A percentile compares a stretch with the other conserved stretches of the same genome.
phyloP scores from a whole-genome alignment of 2,797 vertebrate genomes.

The Mormyrops boulengeri region DNA sequence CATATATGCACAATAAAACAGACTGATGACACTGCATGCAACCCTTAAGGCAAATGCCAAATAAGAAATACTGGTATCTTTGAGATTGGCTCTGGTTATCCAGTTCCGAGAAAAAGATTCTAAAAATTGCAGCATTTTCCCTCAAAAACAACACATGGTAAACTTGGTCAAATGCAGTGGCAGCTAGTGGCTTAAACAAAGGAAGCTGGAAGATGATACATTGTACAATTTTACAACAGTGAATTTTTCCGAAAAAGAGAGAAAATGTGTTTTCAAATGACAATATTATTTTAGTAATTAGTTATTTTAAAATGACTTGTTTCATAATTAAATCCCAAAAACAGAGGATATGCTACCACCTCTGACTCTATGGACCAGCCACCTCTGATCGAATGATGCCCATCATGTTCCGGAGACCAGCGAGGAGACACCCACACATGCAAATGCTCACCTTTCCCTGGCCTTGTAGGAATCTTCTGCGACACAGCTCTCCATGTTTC shows the following conservation, averaged over 20 bases:
- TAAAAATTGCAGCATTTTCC: neutral
- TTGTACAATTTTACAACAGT: neutral
- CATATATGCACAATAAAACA: neutral
- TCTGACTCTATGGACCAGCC: neutral
- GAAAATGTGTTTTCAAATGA: neutral
- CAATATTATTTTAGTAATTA: neutral
- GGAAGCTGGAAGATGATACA: neutral
- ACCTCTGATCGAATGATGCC: neutral
- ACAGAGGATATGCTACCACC: neutral
- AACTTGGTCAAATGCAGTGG: neutral
- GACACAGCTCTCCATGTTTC: constrained; percentile 21
- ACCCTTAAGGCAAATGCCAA: neutral
- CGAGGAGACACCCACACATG: neutral
- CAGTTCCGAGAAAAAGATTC: neutral
- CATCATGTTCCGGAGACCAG: neutral
- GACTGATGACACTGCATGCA: neutral
- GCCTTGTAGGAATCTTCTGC: constrained; percentile 38
- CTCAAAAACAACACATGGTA: neutral
- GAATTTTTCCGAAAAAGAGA: neutral
- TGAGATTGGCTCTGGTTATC: neutral
- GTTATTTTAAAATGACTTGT: neutral
- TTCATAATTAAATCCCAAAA: neutral
- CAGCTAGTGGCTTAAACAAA: neutral
- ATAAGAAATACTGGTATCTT: neutral
- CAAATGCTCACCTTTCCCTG: constrained; percentile 22